Conservation (phyloP, 2,113 vertebrate genomes). For the Seriola aureovittata region DNA sequence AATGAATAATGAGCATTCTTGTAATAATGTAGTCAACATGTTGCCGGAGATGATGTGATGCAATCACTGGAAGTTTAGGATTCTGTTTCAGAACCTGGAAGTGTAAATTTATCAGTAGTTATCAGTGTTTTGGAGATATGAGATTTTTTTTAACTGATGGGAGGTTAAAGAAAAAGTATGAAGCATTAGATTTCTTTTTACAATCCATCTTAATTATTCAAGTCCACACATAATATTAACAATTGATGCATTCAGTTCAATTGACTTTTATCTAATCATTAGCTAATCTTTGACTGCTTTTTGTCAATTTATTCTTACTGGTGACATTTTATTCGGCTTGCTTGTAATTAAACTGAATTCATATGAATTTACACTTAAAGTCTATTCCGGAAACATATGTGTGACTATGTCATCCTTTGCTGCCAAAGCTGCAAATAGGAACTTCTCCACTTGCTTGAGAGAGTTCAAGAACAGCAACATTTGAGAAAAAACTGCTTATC, state of each 20-base stretch:
- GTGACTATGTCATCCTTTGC: not conserved
- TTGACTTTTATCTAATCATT: not conserved
- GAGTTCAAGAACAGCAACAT: not conserved
- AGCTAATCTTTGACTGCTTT: not conserved
- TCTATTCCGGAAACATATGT: not conserved
- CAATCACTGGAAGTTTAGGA: no score
- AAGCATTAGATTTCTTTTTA: no score
- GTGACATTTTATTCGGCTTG: no score
- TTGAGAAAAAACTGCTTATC: not conserved
- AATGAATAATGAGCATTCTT: no score
- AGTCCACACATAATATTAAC: not conserved
- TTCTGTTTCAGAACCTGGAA: no score
- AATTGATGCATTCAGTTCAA: not conserved
- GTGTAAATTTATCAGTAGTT: no score
- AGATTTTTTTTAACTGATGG: no score
- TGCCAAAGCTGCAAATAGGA: not conserved
- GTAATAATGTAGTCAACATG: no score
- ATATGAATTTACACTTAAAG: not conserved
- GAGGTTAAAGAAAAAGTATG: not conserved
- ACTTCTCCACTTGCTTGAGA: not conserved
- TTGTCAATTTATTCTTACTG: not conserved
- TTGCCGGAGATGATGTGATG: no score
- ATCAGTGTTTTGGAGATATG: no score
- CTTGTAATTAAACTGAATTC: not conserved
- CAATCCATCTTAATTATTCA: not conserved